Conservation (phyloP, 1,140 invertebrate species). For the Cyclargus thomasi region DNA sequence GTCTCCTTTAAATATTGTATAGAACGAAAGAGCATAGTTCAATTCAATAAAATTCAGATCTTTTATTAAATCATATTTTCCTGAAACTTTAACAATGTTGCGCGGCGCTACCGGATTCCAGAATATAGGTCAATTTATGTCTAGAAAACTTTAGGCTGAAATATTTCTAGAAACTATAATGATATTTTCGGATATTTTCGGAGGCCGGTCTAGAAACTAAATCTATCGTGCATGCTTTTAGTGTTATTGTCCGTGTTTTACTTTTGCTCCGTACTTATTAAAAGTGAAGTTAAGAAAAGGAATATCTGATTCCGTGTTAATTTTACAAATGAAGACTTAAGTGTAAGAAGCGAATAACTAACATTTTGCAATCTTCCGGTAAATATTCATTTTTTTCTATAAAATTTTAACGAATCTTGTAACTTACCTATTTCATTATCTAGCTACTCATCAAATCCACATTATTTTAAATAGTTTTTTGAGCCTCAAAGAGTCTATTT, state of each 20-base stretch:
- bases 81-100: background rate
- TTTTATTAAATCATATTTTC: background rate
- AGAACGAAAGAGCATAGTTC: background rate
- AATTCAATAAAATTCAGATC: conserved; percentile 1
- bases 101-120: background rate
- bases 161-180: background rate
- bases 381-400: too few relatives aligned
- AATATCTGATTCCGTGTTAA: too few relatives aligned
- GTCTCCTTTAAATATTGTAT: background rate
- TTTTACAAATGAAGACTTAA: too few relatives aligned
- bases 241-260: background rate
- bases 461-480: too few relatives aligned
- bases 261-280: background rate
- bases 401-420: too few relatives aligned
- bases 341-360: too few relatives aligned
- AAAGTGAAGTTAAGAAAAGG: too few relatives aligned
- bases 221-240: background rate
- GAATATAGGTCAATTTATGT: background rate
- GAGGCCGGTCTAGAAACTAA: background rate
- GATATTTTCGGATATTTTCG: background rate
- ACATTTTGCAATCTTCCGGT: too few relatives aligned
- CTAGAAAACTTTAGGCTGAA: background rate
- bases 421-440: too few relatives aligned
- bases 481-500: too few relatives aligned
- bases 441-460: too few relatives aligned